Evolutionary conservation across 2,113 vertebrate species (phyloP).

Genomic region (Dicaeum eximium): DNA sequence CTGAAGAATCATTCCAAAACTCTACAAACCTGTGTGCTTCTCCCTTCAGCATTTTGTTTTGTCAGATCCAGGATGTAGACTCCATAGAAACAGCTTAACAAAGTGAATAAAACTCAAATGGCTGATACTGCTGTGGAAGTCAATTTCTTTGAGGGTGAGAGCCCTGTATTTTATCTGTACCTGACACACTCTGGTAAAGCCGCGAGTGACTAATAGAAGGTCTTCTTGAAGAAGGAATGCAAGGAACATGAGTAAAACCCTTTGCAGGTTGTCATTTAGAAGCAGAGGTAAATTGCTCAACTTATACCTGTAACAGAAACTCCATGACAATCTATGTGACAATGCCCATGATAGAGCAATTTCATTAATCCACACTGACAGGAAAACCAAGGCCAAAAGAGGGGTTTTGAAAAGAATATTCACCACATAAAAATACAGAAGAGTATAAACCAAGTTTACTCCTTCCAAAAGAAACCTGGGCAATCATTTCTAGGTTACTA

Average conservation of each 20-base stretch:
- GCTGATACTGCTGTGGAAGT: not conserved
- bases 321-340: not conserved
- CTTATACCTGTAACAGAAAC: not conserved
- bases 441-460: not conserved
- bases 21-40: not conserved
- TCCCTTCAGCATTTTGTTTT: not conserved
- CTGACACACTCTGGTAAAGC: not conserved
- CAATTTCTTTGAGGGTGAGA: not conserved
- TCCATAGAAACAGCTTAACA: not conserved
- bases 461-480: not conserved
- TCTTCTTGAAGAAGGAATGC: not conserved
- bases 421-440: not conserved
- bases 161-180: not conserved
- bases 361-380: not conserved
- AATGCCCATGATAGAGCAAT: not conserved
- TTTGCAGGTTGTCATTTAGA: not conserved
- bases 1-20: constrained; percentile 8
- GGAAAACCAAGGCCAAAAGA: not conserved
- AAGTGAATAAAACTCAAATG: not conserved
- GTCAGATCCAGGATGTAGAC: not conserved
- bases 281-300: not conserved
- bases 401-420: not conserved
- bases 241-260: not conserved
- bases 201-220: not conserved
- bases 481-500: not conserved